A percentile compares a stretch with the other conserved stretches of the same genome.
Evolutionary conservation across 2,113 vertebrate species (phyloP).

Genomic region (Thomomys bottae): DNA sequence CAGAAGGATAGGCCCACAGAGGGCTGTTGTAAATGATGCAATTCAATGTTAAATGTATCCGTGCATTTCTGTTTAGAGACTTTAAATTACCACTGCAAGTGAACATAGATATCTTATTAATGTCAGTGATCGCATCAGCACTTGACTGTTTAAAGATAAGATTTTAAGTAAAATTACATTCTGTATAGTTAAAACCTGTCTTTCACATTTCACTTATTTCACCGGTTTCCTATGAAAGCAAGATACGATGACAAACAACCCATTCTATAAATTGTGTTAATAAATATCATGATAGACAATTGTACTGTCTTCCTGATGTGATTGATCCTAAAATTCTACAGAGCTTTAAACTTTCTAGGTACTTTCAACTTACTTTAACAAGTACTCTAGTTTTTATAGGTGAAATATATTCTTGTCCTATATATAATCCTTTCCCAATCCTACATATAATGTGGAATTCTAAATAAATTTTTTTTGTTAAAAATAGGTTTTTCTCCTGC

Average conservation of each 20-base stretch:
- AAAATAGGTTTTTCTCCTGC: background rate
- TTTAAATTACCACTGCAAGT: slow-evolving; percentile 66
- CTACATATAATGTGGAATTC: background rate
- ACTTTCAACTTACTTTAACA: background rate
- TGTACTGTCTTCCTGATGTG: background rate
- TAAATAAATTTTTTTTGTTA: background rate
- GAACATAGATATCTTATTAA: slow-evolving; percentile 60
- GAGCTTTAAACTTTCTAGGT: background rate
- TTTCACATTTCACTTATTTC: slow-evolving; percentile 42
- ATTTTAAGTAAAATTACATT: slow-evolving; percentile 28
- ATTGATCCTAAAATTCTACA: background rate
- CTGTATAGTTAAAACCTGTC: background rate
- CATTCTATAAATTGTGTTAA: slow-evolving; percentile 19
- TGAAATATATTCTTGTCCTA: background rate
- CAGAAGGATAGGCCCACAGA: slow-evolving; percentile 61
- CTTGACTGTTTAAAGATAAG: slow-evolving; percentile 52
- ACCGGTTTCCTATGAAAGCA: background rate
- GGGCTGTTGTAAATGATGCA: slow-evolving; percentile 65
- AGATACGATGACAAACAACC: background rate
- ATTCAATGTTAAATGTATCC: slow-evolving; percentile 62
- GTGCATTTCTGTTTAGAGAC: slow-evolving; percentile 63
- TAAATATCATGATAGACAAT: background rate
- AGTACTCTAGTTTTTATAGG: background rate
- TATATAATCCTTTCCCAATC: background rate
- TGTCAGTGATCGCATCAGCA: slow-evolving; percentile 29